Base-by-base conservation (phyloP, 1,140 invertebrate species). In the Trichoplusia ni region DNA sequence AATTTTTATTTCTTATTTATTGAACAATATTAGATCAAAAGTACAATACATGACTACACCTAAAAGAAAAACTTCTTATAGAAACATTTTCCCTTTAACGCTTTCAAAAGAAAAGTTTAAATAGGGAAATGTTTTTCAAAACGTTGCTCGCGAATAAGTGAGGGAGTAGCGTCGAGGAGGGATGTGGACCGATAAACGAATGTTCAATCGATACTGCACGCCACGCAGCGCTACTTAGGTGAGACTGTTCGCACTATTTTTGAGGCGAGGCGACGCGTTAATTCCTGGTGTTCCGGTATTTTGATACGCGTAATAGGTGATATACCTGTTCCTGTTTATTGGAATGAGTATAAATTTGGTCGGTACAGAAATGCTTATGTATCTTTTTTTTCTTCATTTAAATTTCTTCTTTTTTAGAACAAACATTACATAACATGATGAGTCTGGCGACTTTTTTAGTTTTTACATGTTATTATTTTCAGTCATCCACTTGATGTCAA, bases 151-250 rank as follows among this genome's bases (percentile, higher is more conserved):
- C 9, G 4, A 5, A 25, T 49, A 8, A 11, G 46, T 14, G n/a
- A 31, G 46, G 46, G 46, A 49, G 25, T 42, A 21, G 38, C 14
- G 25, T 4, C 38, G 23, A 11, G 31, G 31, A 66, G 64, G 68
- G 63, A 70, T 66, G 59, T 65, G 59, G 31, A 56, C 27, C 64
- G 59, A 63, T 68, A 71, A 66, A 68, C 61, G 63, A 53, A 42
- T 47, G 33, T 61, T 64, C 62, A 74, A 74, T 74, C 72, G 72
- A 74, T 74, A 74, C 59, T 74, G 68, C 69, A 74, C 58, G 23
- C 13, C 37, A 59, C 27, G 47, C 5, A 16, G 40, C 29, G 19
- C 13, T 16, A 35, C 42, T 35, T 8, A n/a, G 7, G 7, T 47
- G 25, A n/a, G 42, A 13, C 19, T 46, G 42, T 60, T 59, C 27